A percentile compares a stretch with the other conserved stretches of the same genome.
phyloP scores from a whole-genome alignment of 92 coral and sea anemone species.

The Anthopleura xanthogrammica region DNA sequence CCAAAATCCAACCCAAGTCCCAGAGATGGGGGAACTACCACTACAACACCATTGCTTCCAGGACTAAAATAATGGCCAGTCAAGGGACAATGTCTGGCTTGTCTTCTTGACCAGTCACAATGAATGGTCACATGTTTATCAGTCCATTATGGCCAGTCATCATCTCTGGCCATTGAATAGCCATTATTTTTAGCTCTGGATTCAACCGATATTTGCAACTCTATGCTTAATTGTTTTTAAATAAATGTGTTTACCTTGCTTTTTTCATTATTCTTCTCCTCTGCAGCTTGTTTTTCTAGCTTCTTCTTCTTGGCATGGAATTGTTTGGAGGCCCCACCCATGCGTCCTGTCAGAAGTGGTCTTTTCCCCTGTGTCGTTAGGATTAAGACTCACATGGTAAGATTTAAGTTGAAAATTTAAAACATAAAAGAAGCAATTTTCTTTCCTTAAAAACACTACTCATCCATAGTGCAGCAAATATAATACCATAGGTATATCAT shows the following conservation, averaged over 20 bases:
- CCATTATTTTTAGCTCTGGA: too few relatives aligned
- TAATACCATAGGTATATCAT: background rate
- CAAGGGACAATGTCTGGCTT: too few relatives aligned
- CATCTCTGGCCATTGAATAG: too few relatives aligned
- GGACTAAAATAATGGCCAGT: too few relatives aligned
- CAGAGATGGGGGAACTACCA: too few relatives aligned
- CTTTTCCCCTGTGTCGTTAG: constrained; percentile 94
- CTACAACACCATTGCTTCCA: too few relatives aligned
- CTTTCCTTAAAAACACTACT: background rate
- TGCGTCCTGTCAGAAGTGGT: constrained; percentile 79
- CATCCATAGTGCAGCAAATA: background rate
- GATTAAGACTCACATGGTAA: constrained; percentile 90
- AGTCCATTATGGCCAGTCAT: too few relatives aligned
- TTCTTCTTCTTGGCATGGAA: constrained; percentile 87
- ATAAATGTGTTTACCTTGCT: constrained; percentile 18
- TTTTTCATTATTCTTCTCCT: constrained; percentile 53
- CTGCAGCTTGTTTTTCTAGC: constrained; percentile 78
- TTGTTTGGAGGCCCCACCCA: constrained; percentile 96
- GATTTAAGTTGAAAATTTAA: constrained; percentile 35
- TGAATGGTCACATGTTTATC: too few relatives aligned
- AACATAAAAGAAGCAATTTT: background rate
- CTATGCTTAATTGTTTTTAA: too few relatives aligned
- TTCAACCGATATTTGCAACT: too few relatives aligned
- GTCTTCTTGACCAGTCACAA: too few relatives aligned
- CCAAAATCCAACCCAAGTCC: too few relatives aligned